Conservation (phyloP, 2,113 vertebrate species). For the Octodon degus region DNA sequence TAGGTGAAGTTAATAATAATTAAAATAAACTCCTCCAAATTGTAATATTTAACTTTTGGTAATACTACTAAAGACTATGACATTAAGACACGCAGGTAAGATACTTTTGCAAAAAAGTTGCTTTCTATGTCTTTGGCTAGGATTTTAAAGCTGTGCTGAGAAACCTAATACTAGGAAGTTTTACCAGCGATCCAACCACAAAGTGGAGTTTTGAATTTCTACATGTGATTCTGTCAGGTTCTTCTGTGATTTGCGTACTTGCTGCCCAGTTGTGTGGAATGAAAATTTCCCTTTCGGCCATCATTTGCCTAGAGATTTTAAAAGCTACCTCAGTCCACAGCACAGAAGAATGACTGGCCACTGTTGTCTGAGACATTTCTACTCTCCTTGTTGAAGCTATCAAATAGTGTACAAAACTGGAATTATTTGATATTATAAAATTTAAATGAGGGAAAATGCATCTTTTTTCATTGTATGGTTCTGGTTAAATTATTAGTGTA, state of each 20-base stretch:
- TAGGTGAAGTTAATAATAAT: not conserved
- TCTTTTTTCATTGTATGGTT: not conserved
- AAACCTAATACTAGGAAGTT: conserved; percentile 3
- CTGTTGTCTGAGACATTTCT: not conserved
- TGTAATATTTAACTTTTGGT: not conserved
- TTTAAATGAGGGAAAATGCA: not conserved
- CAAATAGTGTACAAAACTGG: conserved; percentile 18
- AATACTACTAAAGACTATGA: not conserved
- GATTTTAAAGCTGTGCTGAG: not conserved
- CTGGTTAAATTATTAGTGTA: not conserved
- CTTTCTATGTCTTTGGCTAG: conserved; percentile 20
- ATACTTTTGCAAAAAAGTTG: not conserved
- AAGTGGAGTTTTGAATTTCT: not conserved
- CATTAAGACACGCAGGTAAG: not conserved
- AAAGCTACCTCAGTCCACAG: not conserved
- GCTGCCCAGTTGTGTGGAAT: not conserved
- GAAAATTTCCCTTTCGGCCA: not conserved
- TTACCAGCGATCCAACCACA: not conserved
- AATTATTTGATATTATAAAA: not conserved
- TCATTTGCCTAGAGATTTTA: conserved; percentile 25
- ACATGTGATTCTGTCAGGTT: not conserved
- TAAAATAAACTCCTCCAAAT: not conserved
- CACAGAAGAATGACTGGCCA: conserved; percentile 11
- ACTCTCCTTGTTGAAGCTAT: not conserved
- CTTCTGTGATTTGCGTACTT: conserved; percentile 1